Base-by-base conservation (phyloP, 2,113 vertebrate species). In the Rhinoderma darwinii region DNA sequence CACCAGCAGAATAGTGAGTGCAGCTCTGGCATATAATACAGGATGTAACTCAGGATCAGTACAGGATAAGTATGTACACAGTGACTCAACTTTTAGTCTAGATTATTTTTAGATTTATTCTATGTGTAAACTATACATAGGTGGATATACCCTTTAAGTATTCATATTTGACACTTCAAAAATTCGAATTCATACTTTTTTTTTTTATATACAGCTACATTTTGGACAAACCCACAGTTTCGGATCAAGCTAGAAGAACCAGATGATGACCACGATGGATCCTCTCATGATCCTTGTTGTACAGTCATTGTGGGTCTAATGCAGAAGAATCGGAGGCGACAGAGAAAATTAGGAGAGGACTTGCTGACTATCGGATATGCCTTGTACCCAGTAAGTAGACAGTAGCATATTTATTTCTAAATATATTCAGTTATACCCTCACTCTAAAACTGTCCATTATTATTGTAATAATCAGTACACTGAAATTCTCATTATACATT, bases 161-260 rank as follows among this genome's bases (percentile, higher is more conserved):
- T n/a, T n/a, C n/a, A n/a, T n/a, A n/a, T n/a, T n/a, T n/a, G n/a
- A n/a, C n/a, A n/a, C n/a, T n/a, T n/a, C n/a, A n/a, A n/a, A n/a
- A n/a, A n/a, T n/a, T n/a, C n/a, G n/a, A n/a, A n/a, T n/a, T n/a
- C n/a, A n/a, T n/a, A n/a, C n/a, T n/a, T n/a, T n/a, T n/a, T 76
- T 44, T 76, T 4, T 51, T 51, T 18, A 50, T 4, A 43, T n/a
- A 51, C 85, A 96, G 95, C 89, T 1, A 93, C 94, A 0, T 96
- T 96, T 83, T 97, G 96, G 96, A 95, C 91, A 82, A 97, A 96
- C 68, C 95, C 95, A 9, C 96, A 96, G 92, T 97, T 96, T 90
- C 93, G 92, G 90, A 95, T 97, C 27, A 88, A 30, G 5, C 44
- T 96, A 93, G 92, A 95, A 0, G 92, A 96, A 5, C 90, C 89